Evolutionary conservation across 2,113 vertebrate genomes (phyloP).

Genomic region (Prolemur simus): DNA sequence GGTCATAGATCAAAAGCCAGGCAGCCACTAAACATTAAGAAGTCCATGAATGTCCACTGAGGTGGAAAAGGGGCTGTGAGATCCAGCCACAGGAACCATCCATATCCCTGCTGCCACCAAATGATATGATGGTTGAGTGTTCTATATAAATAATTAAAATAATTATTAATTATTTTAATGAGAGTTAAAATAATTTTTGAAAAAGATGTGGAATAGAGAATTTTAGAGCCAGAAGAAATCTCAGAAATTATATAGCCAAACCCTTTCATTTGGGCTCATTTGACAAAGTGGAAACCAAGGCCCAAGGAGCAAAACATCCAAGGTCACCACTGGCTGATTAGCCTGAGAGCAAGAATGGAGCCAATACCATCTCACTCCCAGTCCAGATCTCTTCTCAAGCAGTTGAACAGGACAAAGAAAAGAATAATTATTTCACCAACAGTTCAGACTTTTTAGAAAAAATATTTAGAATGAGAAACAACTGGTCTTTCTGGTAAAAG

Average conservation of each 20-base stretch:
- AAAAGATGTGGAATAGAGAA: background rate
- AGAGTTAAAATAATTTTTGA: background rate
- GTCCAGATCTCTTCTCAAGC: background rate
- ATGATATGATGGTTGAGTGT: too few species aligned
- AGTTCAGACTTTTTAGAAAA: background rate
- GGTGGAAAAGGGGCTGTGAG: too few species aligned
- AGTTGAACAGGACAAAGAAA: background rate
- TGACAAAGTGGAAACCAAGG: background rate
- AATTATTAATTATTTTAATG: too few species aligned
- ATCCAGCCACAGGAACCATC: too few species aligned
- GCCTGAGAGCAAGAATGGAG: background rate
- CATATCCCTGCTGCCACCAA: too few species aligned
- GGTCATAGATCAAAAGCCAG: too few species aligned
- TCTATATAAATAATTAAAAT: background rate
- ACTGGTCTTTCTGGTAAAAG: background rate
- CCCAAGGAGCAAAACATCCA: background rate
- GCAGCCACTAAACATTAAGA: too few species aligned
- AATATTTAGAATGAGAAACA: background rate
- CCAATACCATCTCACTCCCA: background rate
- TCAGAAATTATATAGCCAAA: background rate
- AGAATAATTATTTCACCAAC: background rate
- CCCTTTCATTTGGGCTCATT: background rate
- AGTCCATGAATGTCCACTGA: too few species aligned
- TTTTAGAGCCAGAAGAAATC: background rate
- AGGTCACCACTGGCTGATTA: background rate